phyloP scores from a whole-genome alignment of 2,797 vertebrate genomes.

The Epinephelus malabaricus region DNA sequence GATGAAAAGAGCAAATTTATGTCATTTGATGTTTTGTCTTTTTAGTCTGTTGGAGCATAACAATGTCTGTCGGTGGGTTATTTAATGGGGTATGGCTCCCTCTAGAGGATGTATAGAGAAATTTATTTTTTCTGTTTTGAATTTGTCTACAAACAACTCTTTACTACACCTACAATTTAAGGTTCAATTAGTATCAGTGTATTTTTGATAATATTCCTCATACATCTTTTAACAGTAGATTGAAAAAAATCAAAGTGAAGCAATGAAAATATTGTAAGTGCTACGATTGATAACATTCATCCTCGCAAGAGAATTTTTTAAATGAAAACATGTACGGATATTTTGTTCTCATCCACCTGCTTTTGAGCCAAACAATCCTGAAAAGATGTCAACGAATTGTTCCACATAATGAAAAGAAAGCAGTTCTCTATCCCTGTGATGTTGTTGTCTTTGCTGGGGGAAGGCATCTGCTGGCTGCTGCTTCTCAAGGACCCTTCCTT shows the following conservation, averaged over 20 bases:
- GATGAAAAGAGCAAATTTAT: slow-evolving; percentile 55
- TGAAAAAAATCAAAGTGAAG: not conserved
- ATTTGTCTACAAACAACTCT: not conserved
- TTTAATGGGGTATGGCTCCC: slow-evolving; percentile 70
- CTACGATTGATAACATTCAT: not conserved
- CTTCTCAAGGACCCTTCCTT: slow-evolving; percentile 18
- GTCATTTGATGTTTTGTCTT: slow-evolving; percentile 30
- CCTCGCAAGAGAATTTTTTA: not conserved
- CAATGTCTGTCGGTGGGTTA: not conserved
- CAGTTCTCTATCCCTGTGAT: not conserved
- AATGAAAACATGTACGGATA: not conserved
- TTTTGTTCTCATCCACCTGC: not conserved
- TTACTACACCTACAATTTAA: not conserved
- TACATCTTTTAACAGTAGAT: not conserved
- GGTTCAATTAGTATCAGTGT: not conserved
- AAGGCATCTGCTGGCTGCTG: not conserved
- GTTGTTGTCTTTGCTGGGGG: not conserved
- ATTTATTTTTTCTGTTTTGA: not conserved
- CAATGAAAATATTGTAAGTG: not conserved
- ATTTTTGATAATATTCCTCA: not conserved
- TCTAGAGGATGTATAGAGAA: slow-evolving; percentile 57
- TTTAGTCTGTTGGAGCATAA: not conserved
- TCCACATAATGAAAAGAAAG: not conserved
- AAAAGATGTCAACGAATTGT: not conserved
- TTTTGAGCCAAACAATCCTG: slow-evolving; percentile 5